A percentile compares a stretch with the other conserved stretches of the same genome.
These are phyloP conservation scores for Micrasema minimum DNA, from an alignment of 1,140 invertebrate species.

Conservation along the genomic window DNA sequence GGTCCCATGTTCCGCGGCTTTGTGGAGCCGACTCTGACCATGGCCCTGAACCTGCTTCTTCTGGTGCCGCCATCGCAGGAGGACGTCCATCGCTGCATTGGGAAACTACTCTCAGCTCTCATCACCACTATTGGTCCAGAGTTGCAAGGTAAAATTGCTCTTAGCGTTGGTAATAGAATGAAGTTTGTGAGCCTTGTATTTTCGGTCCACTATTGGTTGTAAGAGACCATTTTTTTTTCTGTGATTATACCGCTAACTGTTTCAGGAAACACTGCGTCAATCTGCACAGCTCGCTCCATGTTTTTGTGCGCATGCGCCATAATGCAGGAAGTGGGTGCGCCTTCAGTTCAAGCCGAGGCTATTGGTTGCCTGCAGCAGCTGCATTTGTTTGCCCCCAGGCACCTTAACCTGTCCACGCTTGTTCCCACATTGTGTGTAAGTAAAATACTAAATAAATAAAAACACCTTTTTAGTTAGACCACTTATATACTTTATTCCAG, in stretches of 20 bases:
- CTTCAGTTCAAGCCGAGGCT: slow-evolving; percentile 94
- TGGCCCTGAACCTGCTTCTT: slow-evolving; percentile 89
- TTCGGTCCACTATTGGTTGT: too few relatives aligned
- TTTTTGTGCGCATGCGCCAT: slow-evolving; percentile 91
- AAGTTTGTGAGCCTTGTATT: too few relatives aligned
- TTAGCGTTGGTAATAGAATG: too few relatives aligned
- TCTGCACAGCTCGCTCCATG: slow-evolving; percentile 79
- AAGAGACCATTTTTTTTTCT: too few relatives aligned
- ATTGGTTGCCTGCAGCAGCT: slow-evolving; percentile 96
- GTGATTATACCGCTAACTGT: neutral
- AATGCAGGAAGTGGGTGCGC: slow-evolving; percentile 91
- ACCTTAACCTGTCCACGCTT: slow-evolving; percentile 91
- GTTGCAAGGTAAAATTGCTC: slow-evolving; percentile 88
- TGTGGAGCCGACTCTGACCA: slow-evolving; percentile 91
- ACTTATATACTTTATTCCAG: too few relatives aligned
- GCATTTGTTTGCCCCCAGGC: slow-evolving; percentile 95
- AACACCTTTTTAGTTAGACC: too few relatives aligned
- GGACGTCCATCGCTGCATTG: slow-evolving; percentile 95
- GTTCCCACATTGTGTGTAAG: slow-evolving; percentile 95
- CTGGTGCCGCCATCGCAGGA: slow-evolving; percentile 89
- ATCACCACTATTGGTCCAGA: slow-evolving; percentile 99
- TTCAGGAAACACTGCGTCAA: slow-evolving; percentile 73
- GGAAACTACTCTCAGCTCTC: slow-evolving; percentile 90
- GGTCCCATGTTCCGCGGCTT: slow-evolving; percentile 98
- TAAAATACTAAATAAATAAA: neutral